Evolutionary conservation across 2,113 vertebrate genomes (phyloP).

Genomic region (Paedocypris sp.): DNA sequence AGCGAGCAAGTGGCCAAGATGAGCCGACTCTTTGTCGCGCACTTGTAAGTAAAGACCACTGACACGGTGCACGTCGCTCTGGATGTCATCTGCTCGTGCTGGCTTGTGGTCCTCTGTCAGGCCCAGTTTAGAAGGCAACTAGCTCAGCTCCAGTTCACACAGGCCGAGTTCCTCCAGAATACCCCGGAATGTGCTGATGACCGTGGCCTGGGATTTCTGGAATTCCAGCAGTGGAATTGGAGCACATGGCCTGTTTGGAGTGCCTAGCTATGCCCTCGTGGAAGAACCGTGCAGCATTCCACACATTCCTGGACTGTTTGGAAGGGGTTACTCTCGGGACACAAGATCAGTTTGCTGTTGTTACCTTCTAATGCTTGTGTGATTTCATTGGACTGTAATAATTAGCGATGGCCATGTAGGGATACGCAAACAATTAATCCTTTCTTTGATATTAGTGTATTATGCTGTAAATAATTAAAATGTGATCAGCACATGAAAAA

Average conservation of each 20-base stretch:
- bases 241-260: slow-evolving; percentile 42
- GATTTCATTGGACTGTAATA: no score
- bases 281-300: slow-evolving; percentile 57
- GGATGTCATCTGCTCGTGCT: background rate
- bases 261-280: slow-evolving; percentile 36
- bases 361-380: no score
- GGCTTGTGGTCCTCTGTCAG: background rate
- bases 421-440: no score
- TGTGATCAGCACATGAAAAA: no score
- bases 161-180: slow-evolving; percentile 11
- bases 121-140: background rate
- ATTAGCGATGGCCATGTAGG: no score
- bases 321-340: slow-evolving; percentile 64
- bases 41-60: slow-evolving; percentile 71
- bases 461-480: no score
- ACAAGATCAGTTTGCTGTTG: slow-evolving; percentile 65
- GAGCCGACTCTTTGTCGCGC: slow-evolving; percentile 81
- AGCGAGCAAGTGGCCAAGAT: slow-evolving; percentile 88
- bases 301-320: slow-evolving; percentile 50
- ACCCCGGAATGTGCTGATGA: slow-evolving; percentile 35
- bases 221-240: slow-evolving; percentile 55
- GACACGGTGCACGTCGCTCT: background rate
- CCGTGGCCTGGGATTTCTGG: slow-evolving; percentile 58
- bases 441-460: no score
- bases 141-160: background rate